These are phyloP conservation scores for Stylophora pistillata DNA, from an alignment of 64 coral and sea anemone genomes.

Conservation along the genomic window DNA sequence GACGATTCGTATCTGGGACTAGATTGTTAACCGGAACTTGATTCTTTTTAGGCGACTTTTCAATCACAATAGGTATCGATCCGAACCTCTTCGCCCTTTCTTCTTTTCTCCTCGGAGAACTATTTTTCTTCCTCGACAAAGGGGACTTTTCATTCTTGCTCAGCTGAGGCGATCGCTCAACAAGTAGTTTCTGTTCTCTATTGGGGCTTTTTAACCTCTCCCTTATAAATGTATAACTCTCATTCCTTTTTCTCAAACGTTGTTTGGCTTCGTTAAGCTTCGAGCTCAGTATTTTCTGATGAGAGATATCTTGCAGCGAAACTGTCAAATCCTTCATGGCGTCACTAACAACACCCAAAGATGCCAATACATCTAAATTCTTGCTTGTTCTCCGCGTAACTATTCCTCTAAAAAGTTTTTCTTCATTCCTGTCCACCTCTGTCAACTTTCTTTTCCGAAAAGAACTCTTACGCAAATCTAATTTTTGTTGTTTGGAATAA, in stretches of 20 bases:
- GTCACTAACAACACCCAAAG: conserved; percentile 2
- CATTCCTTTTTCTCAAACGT: conserved; percentile 13
- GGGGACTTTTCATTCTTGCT: not conserved
- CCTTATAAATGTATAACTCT: not conserved
- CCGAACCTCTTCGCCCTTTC: conserved; percentile 36
- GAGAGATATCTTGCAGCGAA: not conserved
- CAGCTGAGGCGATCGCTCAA: not conserved
- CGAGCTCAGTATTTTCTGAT: not conserved
- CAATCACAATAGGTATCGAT: not conserved
- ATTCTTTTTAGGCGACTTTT: conserved; percentile 25
- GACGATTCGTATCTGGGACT: not conserved
- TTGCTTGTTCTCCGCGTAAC: not conserved
- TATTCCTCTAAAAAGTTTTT: not conserved
- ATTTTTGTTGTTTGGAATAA: not conserved
- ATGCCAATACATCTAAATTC: not conserved
- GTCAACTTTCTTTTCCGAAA: conserved; percentile 15
- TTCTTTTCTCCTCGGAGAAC: conserved; percentile 25
- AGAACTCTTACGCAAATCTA: not conserved
- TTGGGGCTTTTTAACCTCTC: not conserved
- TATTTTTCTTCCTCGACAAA: not conserved
- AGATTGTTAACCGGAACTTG: not conserved
- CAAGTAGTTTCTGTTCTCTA: not conserved
- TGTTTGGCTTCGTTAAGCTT: conserved; percentile 13
- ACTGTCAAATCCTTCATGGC: conserved; percentile 21
- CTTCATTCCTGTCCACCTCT: not conserved